Conservation (phyloP, 2,888 invertebrate species). For the Acronicta psi region DNA sequence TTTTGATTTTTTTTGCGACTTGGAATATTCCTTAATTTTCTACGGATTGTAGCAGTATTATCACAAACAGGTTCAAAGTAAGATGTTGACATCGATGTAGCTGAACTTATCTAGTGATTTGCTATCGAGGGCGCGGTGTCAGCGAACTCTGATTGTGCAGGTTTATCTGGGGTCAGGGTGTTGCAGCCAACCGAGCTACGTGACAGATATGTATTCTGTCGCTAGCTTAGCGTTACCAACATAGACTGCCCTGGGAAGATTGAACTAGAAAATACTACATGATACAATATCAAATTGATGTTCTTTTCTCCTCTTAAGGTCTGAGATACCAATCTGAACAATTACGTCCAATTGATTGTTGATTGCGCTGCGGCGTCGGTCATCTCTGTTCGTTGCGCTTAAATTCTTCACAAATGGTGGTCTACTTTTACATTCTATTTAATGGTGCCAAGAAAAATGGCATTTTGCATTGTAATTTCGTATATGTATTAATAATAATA, state of each 20-base stretch:
- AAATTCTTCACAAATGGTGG: constrained; percentile 29
- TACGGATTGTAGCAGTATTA: constrained; percentile 11
- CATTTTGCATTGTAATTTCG: neutral
- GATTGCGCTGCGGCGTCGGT: constrained; percentile 60
- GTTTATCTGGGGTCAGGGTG: constrained; percentile 81
- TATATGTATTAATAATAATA: neutral
- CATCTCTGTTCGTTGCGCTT: constrained; percentile 33
- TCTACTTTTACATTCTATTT: constrained; percentile 22
- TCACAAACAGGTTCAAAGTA: constrained; percentile 43
- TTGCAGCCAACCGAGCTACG: constrained; percentile 58
- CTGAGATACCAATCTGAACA: constrained; percentile 69
- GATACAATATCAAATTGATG: constrained; percentile 27
- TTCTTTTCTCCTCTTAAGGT: constrained; percentile 55
- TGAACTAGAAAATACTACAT: constrained; percentile 11
- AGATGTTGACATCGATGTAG: constrained; percentile 44
- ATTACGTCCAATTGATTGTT: constrained; percentile 81
- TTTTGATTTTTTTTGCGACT: constrained; percentile 38
- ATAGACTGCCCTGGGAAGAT: constrained; percentile 15
- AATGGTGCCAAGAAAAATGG: neutral
- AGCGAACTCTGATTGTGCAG: constrained; percentile 75
- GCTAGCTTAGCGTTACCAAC: constrained; percentile 29
- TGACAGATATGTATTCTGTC: constrained; percentile 45
- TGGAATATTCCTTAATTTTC: constrained; percentile 48
- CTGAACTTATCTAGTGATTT: constrained; percentile 64
- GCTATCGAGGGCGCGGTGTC: constrained; percentile 71